Percentiles rank a stretch among this genome's conserved stretches.
Evolutionary conservation across 2,113 vertebrate species (phyloP).

Genomic region (Odocoileus virginianus): DNA sequence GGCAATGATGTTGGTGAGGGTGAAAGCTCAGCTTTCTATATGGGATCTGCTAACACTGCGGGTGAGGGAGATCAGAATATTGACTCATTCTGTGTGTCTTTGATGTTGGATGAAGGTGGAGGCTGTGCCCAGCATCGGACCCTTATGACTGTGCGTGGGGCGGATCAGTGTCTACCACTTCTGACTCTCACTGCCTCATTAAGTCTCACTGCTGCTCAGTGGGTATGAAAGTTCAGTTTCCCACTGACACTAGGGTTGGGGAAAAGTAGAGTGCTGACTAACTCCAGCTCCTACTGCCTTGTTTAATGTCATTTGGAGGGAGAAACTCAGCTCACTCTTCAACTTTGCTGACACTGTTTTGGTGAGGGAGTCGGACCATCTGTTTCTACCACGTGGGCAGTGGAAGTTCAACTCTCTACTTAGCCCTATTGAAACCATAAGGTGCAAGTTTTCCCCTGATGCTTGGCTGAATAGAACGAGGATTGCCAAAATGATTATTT

Average conservation of each 20-base stretch:
- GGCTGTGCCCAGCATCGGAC: background rate
- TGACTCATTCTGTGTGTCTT: background rate
- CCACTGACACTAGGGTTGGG: background rate
- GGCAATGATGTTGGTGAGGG: background rate
- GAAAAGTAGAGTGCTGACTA: background rate
- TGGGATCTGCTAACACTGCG: background rate
- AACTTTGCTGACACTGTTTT: background rate
- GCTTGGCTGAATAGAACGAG: background rate
- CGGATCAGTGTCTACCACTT: background rate
- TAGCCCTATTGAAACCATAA: background rate
- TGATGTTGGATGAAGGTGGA: background rate
- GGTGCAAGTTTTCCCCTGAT: background rate
- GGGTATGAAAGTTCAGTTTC: background rate
- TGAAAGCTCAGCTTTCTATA: background rate
- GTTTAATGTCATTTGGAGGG: background rate
- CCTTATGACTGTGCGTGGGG: background rate
- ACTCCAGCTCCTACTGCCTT: background rate
- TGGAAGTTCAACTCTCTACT: background rate
- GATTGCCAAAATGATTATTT: background rate
- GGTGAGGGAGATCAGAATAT: background rate
- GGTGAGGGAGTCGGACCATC: background rate
- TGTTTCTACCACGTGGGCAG: background rate
- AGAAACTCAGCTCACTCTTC: background rate
- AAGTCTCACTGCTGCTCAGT: background rate
- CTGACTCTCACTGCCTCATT: background rate